A percentile compares a stretch with the other conserved stretches of the same genome.
These are phyloP conservation scores for Scalopus aquaticus DNA, from an alignment of 2,113 vertebrate species.

Conservation along the genomic window DNA sequence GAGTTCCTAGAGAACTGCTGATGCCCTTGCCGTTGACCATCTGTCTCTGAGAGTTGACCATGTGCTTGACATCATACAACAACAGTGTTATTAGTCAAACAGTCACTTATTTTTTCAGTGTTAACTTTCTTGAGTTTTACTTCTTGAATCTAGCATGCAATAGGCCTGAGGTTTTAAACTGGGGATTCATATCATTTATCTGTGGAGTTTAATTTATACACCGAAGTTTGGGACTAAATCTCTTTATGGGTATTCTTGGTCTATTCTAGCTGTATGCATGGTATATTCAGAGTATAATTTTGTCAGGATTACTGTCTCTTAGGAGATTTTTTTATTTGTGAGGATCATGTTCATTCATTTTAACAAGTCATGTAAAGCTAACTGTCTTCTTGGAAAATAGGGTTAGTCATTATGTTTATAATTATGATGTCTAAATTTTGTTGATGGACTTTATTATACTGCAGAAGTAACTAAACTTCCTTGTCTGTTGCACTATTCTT, in stretches of 20 bases:
- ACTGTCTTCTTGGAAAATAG: not conserved
- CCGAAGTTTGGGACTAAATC: not conserved
- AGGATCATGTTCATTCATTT: not conserved
- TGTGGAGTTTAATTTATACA: not conserved
- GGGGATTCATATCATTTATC: not conserved
- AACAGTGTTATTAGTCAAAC: not conserved
- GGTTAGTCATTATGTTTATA: not conserved
- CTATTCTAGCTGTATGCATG: not conserved
- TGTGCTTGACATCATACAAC: not conserved
- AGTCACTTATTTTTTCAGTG: not conserved
- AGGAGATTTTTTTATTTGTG: not conserved
- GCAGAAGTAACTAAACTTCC: not conserved
- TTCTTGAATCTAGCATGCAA: not conserved
- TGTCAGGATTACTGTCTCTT: not conserved
- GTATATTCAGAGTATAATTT: not conserved
- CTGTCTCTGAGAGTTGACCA: too few relatives aligned
- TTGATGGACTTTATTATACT: not conserved
- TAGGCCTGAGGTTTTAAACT: not conserved
- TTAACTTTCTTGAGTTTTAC: not conserved
- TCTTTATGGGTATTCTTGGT: not conserved
- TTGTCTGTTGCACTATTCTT: not conserved
- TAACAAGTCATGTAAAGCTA: conserved; percentile 1
- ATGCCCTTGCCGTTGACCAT: rapidly evolving
- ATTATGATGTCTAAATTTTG: not conserved
- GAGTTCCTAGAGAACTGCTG: not conserved